phyloP scores from a whole-genome alignment of 2,797 vertebrate genomes.

The Graptemys geographica region DNA sequence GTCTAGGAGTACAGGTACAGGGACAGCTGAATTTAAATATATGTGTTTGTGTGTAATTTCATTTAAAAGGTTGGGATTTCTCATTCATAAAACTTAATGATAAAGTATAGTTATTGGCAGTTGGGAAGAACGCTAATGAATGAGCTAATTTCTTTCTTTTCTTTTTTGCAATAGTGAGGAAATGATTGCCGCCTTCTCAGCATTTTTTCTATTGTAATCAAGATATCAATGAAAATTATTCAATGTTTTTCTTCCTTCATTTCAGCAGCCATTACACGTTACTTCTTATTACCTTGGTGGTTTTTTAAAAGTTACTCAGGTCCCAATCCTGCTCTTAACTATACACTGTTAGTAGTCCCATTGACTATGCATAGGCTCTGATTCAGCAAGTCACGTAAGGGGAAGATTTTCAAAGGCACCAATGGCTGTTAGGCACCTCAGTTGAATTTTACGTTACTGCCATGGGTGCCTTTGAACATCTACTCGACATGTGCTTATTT shows the following conservation, averaged over 20 bases:
- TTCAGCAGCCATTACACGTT: not conserved
- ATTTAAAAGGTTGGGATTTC: not conserved
- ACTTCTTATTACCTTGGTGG: not conserved
- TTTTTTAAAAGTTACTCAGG: not conserved
- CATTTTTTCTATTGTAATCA: not conserved
- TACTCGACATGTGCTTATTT: not conserved
- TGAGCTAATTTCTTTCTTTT: not conserved
- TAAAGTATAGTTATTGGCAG: not conserved
- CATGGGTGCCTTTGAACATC: slow-evolving; percentile 15
- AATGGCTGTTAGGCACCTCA: not conserved
- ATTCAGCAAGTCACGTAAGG: not conserved
- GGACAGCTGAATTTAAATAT: not conserved
- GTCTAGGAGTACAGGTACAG: fast-evolving
- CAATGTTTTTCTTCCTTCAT: not conserved
- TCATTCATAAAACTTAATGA: not conserved
- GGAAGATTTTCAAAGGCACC: slow-evolving; percentile 16
- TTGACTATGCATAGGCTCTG: not conserved
- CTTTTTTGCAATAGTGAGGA: not conserved
- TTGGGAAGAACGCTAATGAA: not conserved
- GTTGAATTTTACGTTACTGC: not conserved
- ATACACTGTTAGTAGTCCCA: not conserved
- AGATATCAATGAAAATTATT: not conserved
- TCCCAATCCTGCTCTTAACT: not conserved
- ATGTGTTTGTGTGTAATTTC: not conserved
- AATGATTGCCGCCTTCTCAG: not conserved